Percentiles rank a stretch among this genome's conserved stretches.
Evolutionary conservation across 2,888 invertebrate species (phyloP).

Genomic region (Callosobruchus maculatus): DNA sequence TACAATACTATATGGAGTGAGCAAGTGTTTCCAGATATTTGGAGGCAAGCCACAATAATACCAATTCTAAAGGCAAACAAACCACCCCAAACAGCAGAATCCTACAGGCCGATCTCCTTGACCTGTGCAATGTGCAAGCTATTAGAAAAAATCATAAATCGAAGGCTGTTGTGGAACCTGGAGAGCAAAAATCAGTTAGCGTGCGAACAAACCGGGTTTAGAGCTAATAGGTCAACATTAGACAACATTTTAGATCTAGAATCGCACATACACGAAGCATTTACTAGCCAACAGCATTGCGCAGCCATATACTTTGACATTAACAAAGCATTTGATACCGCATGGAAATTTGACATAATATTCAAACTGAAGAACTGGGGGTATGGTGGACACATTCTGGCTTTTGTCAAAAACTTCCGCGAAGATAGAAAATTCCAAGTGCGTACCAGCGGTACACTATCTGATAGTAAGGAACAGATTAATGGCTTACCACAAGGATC

Average conservation of each 20-base stretch:
- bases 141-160: constrained; percentile 10
- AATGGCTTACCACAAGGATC: not conserved
- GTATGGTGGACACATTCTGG: not conserved
- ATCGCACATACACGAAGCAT: not conserved
- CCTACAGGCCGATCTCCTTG: constrained; percentile 1
- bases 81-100: not conserved
- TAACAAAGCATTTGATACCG: too few relatives aligned
- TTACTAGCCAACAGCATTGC: too few relatives aligned
- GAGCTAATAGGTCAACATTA: not conserved
- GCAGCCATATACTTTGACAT: too few relatives aligned
- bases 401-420: not conserved
- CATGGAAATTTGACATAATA: too few relatives aligned
- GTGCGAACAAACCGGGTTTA: constrained; percentile 2
- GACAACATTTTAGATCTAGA: constrained; percentile 2
- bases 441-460: too few relatives aligned
- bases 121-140: not conserved
- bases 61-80: constrained; percentile 9
- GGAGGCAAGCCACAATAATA: constrained; percentile 5
- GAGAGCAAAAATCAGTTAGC: not conserved
- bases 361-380: too few relatives aligned
- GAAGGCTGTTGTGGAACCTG: constrained; percentile 3
- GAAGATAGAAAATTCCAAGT: not conserved
- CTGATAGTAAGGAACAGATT: not conserved
- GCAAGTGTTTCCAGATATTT: constrained; percentile 8
- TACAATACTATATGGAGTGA: constrained; percentile 5